Conservation (phyloP, 2,888 invertebrate genomes). For the Oeneis ivallda region DNA sequence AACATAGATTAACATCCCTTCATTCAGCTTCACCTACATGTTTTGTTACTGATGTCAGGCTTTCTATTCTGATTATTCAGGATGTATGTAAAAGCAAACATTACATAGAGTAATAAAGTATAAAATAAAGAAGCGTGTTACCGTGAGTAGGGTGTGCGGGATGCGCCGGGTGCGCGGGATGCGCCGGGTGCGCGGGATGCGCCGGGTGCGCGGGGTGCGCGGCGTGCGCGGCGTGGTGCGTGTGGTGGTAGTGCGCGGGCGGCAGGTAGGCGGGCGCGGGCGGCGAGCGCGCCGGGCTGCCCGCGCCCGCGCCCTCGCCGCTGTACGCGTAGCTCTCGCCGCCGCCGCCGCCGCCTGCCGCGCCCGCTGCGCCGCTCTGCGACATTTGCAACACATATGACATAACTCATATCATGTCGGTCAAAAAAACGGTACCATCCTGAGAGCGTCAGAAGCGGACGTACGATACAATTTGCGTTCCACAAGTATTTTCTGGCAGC, state of each 20-base stretch:
- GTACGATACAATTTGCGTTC: too few relatives aligned
- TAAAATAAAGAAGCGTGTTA: slow-evolving; percentile 22
- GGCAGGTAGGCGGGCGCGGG: slow-evolving; percentile 80
- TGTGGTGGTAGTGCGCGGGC: slow-evolving; percentile 70
- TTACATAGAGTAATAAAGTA: too few relatives aligned
- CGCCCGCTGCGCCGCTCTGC: slow-evolving; percentile 52
- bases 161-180: slow-evolving; percentile 56
- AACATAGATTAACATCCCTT: too few relatives aligned
- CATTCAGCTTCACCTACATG: too few relatives aligned
- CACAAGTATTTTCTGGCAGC: too few relatives aligned
- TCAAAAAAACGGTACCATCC: too few relatives aligned
- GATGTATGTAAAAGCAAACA: too few relatives aligned
- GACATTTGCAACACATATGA: neutral
- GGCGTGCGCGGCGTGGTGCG: slow-evolving; percentile 59
- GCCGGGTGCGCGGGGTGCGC: slow-evolving; percentile 74
- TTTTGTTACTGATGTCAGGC: too few relatives aligned
- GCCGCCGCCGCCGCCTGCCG: slow-evolving; percentile 64
- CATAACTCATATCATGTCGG: too few relatives aligned
- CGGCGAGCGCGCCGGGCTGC: slow-evolving; percentile 91
- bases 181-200: slow-evolving; percentile 67
- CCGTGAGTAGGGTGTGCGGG: slow-evolving; percentile 41
- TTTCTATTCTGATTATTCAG: too few relatives aligned
- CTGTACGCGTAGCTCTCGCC: slow-evolving; percentile 75
- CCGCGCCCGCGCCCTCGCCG: slow-evolving; percentile 75
- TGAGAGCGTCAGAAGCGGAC: too few relatives aligned